These are phyloP conservation scores for Cyprinus carpio DNA, from an alignment of 2,113 vertebrate species.

Conservation along the genomic window DNA sequence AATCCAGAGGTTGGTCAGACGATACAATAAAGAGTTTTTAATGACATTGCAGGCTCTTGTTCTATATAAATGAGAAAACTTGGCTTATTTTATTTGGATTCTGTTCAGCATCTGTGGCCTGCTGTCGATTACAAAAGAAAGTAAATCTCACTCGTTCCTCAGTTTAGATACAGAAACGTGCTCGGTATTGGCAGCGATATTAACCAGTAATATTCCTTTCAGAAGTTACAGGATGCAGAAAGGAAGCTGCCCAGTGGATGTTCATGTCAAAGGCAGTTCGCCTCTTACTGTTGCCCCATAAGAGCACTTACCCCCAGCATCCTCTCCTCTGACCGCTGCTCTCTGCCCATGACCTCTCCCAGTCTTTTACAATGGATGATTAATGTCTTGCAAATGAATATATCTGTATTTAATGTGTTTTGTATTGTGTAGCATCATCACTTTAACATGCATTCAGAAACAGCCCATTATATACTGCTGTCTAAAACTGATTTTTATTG, in stretches of 20 bases:
- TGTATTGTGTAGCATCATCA: background rate
- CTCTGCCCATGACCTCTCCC: constrained; percentile 15
- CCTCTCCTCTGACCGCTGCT: background rate
- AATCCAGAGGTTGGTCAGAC: background rate
- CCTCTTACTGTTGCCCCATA: background rate
- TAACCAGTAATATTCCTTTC: background rate
- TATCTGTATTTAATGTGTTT: background rate
- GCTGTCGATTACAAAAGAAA: too few species aligned
- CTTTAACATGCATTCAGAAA: background rate
- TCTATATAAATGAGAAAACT: background rate
- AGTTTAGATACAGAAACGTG: too few species aligned
- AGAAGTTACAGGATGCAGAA: background rate
- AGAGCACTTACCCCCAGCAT: background rate
- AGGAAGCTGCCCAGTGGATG: background rate
- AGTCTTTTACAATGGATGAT: background rate
- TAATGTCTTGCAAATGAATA: background rate
- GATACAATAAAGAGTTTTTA: too few species aligned
- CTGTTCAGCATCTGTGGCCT: too few species aligned
- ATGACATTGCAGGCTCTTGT: background rate
- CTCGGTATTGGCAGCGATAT: too few species aligned
- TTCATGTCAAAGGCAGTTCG: background rate
- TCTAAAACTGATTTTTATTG: background rate
- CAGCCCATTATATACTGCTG: background rate
- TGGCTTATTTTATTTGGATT: too few species aligned
- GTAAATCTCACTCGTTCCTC: too few species aligned